phyloP scores from a whole-genome alignment of 2,113 vertebrate species.

The Carassius carassius region DNA sequence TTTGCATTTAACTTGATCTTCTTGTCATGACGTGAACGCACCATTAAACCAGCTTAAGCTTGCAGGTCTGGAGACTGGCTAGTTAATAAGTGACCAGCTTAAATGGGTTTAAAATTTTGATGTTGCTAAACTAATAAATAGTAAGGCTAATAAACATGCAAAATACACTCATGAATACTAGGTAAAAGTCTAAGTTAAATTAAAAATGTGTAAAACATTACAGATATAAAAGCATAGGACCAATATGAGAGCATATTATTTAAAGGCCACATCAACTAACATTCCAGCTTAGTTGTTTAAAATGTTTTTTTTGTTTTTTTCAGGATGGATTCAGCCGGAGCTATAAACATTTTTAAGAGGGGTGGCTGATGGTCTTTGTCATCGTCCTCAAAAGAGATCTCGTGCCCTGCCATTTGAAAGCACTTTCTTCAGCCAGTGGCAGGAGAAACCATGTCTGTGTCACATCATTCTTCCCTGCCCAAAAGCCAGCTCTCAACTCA shows the following conservation, averaged over 20 bases:
- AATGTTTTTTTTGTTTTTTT: not conserved
- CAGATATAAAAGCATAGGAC: not conserved
- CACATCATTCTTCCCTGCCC: constrained; percentile 33
- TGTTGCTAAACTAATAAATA: not conserved
- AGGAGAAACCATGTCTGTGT: not conserved
- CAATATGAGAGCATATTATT: not conserved
- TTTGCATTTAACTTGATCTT: too few relatives aligned
- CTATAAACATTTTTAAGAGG: constrained; percentile 42
- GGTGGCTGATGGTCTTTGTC: constrained; percentile 17
- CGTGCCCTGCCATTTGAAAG: constrained; percentile 45
- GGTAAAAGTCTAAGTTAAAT: not conserved
- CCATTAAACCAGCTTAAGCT: not conserved
- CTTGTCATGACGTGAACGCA: too few relatives aligned
- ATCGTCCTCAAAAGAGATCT: constrained; percentile 32
- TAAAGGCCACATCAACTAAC: not conserved
- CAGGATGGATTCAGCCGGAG: not conserved
- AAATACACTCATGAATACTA: not conserved
- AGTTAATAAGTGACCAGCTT: not conserved
- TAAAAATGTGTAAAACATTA: not conserved
- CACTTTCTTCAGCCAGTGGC: constrained; percentile 37
- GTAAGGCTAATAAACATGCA: not conserved
- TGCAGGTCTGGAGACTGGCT: not conserved
- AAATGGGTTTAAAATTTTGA: not conserved
- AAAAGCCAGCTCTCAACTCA: constrained; percentile 38
- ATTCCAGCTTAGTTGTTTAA: not conserved